Base-by-base conservation (phyloP, 2,797 vertebrate genomes). In the Microctenopoma stevenorrisi region DNA sequence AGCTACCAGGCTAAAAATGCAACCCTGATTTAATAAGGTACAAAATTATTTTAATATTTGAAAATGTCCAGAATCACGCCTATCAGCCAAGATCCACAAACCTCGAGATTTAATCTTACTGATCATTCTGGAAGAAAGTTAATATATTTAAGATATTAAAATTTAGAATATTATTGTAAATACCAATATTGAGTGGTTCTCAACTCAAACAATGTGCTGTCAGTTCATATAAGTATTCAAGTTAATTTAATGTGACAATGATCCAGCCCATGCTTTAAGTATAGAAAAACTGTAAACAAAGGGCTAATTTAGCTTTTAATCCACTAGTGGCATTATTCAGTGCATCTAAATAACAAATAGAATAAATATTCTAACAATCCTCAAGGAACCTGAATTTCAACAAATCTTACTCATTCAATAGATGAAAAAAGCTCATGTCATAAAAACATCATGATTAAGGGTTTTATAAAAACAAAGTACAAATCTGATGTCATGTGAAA, bases 381-480 rank as follows among this genome's bases (percentile, higher is more conserved):
- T 72, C 49, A 75, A 54, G 11, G 58, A 64, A 68, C 46, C 72
- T 69, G 49, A 80, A 68, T 62, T 52, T 40, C 3, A 61, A 44
- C 18, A 74, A 48, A 18, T 61, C 10, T 40, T 25, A 51, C 1
- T 57, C 10, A 28, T 48, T 50, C 15, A 43, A 42, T 33, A 18
- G 63, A 64, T 43, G 2, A 46, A 61, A 47, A 60, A n/a, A 0
- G n/a, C 33, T 49, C 9, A 22, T 26, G 14, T 44, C 11, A 14
- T 55, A 50, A 78, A 47, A 86, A 79, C 35, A 82, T 68, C 35
- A 82, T 68, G 30, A 81, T 78, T 53, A 78, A 77, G 28, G 3
- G 3, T 51, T 74, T 56, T 63, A 72, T 73, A 78, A 86, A 87
- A 79, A 72, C 51, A 89, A 79, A 90, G 71, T 83, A 80, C 60